Evolutionary conservation across 1,140 invertebrate genomes (phyloP).

Genomic region (Oedothorax gibbosus): DNA sequence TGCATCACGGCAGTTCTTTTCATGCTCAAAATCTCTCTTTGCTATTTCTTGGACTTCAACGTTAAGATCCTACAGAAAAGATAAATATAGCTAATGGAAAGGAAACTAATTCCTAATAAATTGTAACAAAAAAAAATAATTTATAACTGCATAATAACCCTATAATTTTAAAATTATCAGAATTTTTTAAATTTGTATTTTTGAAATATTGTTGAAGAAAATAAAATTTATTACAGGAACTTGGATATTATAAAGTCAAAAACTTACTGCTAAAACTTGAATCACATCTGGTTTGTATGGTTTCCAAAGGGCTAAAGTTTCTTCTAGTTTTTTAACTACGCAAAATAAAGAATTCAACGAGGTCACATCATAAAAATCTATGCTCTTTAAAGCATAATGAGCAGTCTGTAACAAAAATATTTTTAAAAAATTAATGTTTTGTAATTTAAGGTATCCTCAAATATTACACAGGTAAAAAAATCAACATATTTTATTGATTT

Average conservation of each 20-base stretch:
- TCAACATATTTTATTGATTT: too few species aligned
- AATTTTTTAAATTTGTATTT: not conserved
- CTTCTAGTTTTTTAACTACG: conserved; percentile 30
- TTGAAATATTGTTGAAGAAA: not conserved
- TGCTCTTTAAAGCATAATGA: conserved; percentile 2
- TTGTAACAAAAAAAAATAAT: too few species aligned
- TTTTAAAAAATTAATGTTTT: not conserved
- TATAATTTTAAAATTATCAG: not conserved
- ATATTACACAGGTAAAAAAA: too few species aligned
- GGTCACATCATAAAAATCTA: not conserved
- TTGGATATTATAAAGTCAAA: not conserved
- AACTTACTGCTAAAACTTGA: conserved; percentile 31
- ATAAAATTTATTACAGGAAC: not conserved
- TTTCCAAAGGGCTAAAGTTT: conserved; percentile 9
- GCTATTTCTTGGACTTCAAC: conserved; percentile 3
- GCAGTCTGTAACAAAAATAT: not conserved
- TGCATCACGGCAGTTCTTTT: not conserved
- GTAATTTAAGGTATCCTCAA: too few species aligned
- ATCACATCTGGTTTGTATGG: conserved; percentile 9
- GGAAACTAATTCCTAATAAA: not conserved
- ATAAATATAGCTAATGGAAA: not conserved
- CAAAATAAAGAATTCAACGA: conserved; percentile 5
- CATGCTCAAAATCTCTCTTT: conserved; percentile 2
- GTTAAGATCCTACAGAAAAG: conserved; percentile 18
- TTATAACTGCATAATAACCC: too few species aligned